Evolutionary conservation across 2,113 vertebrate species (phyloP).

Genomic region (Jacana jacana): DNA sequence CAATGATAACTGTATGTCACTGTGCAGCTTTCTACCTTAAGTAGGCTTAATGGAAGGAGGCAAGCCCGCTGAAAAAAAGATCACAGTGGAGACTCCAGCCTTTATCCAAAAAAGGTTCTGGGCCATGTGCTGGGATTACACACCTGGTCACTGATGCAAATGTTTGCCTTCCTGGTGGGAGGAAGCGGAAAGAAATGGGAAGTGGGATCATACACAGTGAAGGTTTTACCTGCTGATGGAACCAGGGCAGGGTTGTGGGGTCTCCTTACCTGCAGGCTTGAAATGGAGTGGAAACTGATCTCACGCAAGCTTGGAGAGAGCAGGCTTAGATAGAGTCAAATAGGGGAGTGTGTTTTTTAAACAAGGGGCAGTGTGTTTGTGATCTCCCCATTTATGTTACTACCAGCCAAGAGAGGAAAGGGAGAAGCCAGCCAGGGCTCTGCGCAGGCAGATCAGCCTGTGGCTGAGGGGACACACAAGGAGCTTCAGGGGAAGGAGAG

Average conservation of each 20-base stretch:
- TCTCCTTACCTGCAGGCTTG: not conserved
- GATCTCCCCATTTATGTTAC: too few relatives aligned
- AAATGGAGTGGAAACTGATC: not conserved
- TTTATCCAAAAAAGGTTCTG: not conserved
- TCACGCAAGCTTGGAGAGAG: not conserved
- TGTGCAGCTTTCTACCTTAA: not conserved
- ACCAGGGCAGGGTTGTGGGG: rapidly evolving
- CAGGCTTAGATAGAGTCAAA: not conserved
- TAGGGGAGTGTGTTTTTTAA: rapidly evolving
- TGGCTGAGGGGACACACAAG: rapidly evolving
- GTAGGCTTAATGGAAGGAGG: not conserved
- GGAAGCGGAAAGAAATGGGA: not conserved
- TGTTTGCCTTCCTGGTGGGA: not conserved
- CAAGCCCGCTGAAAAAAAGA: not conserved
- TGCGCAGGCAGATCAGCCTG: not conserved
- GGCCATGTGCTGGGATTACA: not conserved
- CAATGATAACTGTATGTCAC: not conserved
- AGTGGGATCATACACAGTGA: rapidly evolving
- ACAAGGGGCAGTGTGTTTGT: rapidly evolving
- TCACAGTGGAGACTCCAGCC: not conserved
- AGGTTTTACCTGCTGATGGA: not conserved
- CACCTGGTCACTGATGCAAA: rapidly evolving
- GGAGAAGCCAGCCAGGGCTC: not conserved
- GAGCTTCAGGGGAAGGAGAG: not conserved
- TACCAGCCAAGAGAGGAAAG: not conserved